Evolutionary conservation across 2,888 invertebrate species (phyloP).

Genomic region (Pyrocoelia pectoralis): DNA sequence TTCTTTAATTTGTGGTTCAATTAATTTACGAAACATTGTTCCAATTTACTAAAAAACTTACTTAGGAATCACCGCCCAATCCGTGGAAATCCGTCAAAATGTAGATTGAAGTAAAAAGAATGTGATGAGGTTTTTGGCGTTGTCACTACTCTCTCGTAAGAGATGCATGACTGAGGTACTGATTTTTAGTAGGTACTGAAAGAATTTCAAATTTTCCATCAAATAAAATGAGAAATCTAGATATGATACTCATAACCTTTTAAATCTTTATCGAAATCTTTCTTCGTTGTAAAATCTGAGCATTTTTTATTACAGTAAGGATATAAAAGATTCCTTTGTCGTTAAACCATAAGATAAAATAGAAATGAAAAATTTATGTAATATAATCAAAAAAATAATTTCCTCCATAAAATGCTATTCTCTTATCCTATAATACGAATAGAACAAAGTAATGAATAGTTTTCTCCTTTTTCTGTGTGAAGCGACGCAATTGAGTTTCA

Average conservation of each 20-base stretch:
- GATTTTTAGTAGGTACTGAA: no score
- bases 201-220: no score
- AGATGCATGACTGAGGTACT: no score
- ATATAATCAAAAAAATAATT: slow-evolving; percentile 10
- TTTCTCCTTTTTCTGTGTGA: background rate
- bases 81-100: no score
- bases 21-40: no score
- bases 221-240: no score
- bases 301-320: background rate
- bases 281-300: slow-evolving; percentile 4
- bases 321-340: background rate
- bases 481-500: slow-evolving; percentile 33
- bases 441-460: slow-evolving; percentile 19
- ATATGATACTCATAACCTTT: background rate
- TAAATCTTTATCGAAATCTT: background rate
- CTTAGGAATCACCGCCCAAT: no score
- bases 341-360: background rate
- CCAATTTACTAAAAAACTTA: no score
- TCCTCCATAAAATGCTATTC: background rate
- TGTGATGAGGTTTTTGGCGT: no score
- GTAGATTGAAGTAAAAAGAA: no score
- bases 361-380: slow-evolving; percentile 8
- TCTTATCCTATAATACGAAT: background rate
- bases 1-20: no score
- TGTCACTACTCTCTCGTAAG: no score